Evolutionary conservation across 92 coral and sea anemone species (phyloP).

Genomic region (Parazoanthus darwini): DNA sequence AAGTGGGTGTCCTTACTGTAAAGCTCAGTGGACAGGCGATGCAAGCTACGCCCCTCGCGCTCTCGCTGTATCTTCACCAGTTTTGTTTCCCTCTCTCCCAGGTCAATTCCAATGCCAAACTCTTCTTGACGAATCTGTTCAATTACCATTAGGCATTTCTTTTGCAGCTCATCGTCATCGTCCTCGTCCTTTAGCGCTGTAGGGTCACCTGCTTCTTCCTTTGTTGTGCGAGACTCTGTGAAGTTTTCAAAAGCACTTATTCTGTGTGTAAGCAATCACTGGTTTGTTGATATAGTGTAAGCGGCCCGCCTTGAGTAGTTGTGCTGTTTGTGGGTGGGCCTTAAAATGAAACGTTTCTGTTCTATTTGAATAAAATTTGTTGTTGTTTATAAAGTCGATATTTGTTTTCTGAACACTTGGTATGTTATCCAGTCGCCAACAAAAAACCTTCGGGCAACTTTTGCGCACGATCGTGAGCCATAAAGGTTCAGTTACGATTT

Average conservation of each 20-base stretch:
- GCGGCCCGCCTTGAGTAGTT: too few species aligned
- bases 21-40: slow-evolving; percentile 84
- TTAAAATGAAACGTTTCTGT: too few species aligned
- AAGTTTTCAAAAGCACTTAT: neutral
- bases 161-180: slow-evolving; percentile 39
- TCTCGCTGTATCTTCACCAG: slow-evolving; percentile 81
- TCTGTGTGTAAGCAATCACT: too few species aligned
- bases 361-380: too few species aligned
- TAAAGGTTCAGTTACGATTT: too few species aligned
- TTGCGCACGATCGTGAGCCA: too few species aligned
- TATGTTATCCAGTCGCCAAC: too few species aligned
- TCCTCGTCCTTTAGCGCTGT: slow-evolving; percentile 25
- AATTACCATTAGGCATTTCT: slow-evolving; percentile 61
- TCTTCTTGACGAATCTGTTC: slow-evolving; percentile 89
- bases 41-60: slow-evolving; percentile 87
- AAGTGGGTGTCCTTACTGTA: slow-evolving; percentile 92
- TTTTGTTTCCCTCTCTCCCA: slow-evolving; percentile 79
- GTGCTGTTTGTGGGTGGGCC: too few species aligned
- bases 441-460: too few species aligned
- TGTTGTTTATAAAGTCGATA: too few species aligned
- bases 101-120: slow-evolving; percentile 88
- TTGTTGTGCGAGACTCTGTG: neutral
- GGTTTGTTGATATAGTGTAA: too few species aligned
- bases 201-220: neutral
- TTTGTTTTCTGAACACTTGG: too few species aligned